These are phyloP conservation scores for Aphodius granarius DNA, from an alignment of 2,888 invertebrate genomes.

Conservation along the genomic window DNA sequence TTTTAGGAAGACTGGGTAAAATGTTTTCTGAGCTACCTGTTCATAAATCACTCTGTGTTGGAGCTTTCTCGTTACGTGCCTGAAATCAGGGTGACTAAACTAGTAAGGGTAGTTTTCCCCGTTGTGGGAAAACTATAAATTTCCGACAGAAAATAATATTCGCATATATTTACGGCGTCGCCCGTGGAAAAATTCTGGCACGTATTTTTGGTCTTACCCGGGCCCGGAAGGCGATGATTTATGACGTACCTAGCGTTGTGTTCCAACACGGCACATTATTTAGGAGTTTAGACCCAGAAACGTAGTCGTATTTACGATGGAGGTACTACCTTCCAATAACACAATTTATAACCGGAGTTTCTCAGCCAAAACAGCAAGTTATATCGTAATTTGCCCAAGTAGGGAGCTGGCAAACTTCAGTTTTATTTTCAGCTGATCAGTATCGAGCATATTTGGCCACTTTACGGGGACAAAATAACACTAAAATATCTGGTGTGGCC, in stretches of 20 bases:
- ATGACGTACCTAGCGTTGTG: not conserved
- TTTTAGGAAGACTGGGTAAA: not conserved
- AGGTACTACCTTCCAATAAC: not conserved
- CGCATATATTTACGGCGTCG: not conserved
- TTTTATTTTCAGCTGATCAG: too few relatives aligned
- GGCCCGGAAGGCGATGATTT: not conserved
- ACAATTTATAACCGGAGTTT: not conserved
- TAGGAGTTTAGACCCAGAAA: not conserved
- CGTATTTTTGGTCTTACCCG: not conserved
- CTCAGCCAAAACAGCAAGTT: not conserved
- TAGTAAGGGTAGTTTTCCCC: not conserved
- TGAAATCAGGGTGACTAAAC: not conserved
- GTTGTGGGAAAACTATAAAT: not conserved
- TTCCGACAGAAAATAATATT: not conserved
- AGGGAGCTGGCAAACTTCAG: too few relatives aligned
- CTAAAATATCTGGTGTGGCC: too few relatives aligned
- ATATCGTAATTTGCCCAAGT: too few relatives aligned
- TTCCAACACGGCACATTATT: not conserved
- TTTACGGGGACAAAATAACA: too few relatives aligned
- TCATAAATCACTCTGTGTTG: not conserved
- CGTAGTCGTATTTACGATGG: not conserved
- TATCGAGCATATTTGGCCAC: too few relatives aligned
- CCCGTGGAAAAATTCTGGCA: not conserved
- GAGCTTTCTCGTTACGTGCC: not conserved
- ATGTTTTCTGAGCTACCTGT: not conserved